Evolutionary conservation across 2,888 invertebrate genomes (phyloP).

Genomic region (Diplazon laetatorius): DNA sequence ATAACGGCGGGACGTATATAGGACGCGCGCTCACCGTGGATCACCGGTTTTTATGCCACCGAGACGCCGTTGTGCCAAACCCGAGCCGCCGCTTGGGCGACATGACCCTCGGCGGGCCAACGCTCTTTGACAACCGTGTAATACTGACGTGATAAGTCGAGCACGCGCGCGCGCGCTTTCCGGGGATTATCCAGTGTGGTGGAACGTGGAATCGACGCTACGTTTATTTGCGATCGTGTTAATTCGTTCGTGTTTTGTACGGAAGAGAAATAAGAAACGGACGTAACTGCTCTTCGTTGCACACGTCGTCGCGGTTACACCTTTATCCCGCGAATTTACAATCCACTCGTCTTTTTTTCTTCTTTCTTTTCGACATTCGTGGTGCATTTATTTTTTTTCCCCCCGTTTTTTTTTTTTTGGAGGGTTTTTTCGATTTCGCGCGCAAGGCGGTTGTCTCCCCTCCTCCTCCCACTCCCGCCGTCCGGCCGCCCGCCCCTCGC

Average conservation of each 20-base stretch:
- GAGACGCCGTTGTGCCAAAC: conserved; percentile 63
- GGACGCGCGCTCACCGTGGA: conserved; percentile 44
- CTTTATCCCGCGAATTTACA: conserved; percentile 17
- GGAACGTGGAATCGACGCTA: conserved; percentile 33
- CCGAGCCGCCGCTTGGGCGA: conserved; percentile 69
- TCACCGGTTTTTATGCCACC: conserved; percentile 64
- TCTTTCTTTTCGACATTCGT: conserved; percentile 3
- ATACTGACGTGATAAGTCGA: conserved; percentile 67
- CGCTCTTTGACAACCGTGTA: conserved; percentile 75
- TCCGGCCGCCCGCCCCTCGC: too few species aligned
- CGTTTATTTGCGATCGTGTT: too few species aligned
- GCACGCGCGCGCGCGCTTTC: conserved; percentile 54
- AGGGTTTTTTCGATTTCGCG: conserved; percentile 5
- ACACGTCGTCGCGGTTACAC: background rate
- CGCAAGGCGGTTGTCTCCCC: conserved; percentile 11
- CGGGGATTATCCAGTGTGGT: conserved; percentile 54
- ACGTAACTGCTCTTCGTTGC: conserved; percentile 13
- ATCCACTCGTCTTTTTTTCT: conserved; percentile 18
- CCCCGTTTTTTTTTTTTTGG: conserved; percentile 10
- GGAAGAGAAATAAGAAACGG: conserved; percentile 13
- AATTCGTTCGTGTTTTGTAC: too few species aligned
- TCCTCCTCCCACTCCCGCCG: too few species aligned
- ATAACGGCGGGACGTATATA: background rate
- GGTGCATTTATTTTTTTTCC: conserved; percentile 11
- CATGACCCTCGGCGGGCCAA: conserved; percentile 76